Evolutionary conservation across 1,140 invertebrate genomes (phyloP), one percentile per base, ranked within the genome.

Genomic region (Lordiphosa mommai): DNA sequence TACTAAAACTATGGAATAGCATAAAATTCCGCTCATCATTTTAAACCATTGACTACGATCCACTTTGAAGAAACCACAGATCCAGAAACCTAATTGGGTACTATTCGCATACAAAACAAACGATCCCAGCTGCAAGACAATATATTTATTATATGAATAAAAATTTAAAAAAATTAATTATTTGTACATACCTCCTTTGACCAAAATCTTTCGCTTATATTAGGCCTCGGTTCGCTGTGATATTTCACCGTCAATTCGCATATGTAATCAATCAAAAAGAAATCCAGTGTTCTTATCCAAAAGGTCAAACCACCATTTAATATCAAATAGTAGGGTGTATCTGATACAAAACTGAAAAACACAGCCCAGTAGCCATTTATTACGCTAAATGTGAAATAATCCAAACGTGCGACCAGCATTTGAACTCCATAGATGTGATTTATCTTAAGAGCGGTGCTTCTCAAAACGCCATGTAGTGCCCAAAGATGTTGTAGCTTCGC

Each of bases 181-280:
- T 0, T n/a, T n/a, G n/a, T n/a, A 37, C 7, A 7, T 14, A 70
- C 72, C 57, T 77, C 49, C n/a, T 52, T 47, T 8, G 12, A 38
- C 34, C 55, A 53, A n/a, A 2, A 2, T 0, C 23, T 32, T 33
- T 68, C 67, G 23, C 3, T 63, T 0, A 40, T 4, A 2, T 1
- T 3, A 10, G 61, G 17, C 7, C 36, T 44, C 0, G 61, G 0
- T 6, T 12, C 4, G 2, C 14, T 44, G 10, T 72, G 57, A 41
- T 71, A 71, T 4, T 46, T 33, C 2, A 20, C 3, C 0, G 38
- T 52, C 32, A 72, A 13, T 16, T 79, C 73, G 16, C 47, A 69
- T 7, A 79, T 65, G 2, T 37, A 43, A 33, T 79, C 74, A 17
- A 55, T 37, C 0, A 79, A 30, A 13, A 52, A 79, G 6, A 65